These are phyloP conservation scores for Calvadosia cruxmelitensis DNA, from an alignment of 30 jellyfish, hydroid and myxozoan species.

Conservation along the genomic window DNA sequence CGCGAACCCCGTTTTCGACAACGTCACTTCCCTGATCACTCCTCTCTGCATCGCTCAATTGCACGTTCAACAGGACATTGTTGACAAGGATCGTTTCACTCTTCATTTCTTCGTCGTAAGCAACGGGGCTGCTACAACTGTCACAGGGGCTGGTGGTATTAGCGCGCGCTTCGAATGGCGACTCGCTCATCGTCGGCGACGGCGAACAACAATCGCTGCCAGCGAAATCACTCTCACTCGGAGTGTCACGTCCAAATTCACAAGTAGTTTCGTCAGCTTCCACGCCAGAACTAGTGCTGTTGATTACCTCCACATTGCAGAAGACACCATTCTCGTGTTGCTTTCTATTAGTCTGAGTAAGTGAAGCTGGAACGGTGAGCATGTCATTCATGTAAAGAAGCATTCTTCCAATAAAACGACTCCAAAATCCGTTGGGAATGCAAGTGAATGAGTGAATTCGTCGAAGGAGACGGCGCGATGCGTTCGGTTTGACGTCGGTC, in stretches of 20 bases:
- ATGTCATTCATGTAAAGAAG: conserved; percentile 53
- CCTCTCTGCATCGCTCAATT: neutral
- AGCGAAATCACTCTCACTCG: neutral
- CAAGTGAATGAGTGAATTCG: conserved; percentile 68
- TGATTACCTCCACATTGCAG: too few species aligned
- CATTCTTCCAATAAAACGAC: conserved; percentile 72
- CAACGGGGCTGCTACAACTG: neutral
- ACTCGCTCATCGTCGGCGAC: neutral
- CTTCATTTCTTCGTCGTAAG: neutral
- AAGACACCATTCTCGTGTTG: too few species aligned
- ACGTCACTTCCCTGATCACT: neutral
- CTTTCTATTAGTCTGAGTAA: too few species aligned
- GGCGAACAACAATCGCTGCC: neutral
- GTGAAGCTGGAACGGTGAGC: conserved; percentile 26
- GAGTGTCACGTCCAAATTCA: too few species aligned
- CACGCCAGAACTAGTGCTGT: too few species aligned
- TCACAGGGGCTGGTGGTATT: neutral
- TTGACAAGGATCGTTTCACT: neutral
- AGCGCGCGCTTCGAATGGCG: neutral
- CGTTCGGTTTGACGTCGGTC: conserved; percentile 2
- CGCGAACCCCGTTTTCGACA: neutral
- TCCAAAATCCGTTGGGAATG: conserved; percentile 92
- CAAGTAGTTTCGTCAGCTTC: too few species aligned
- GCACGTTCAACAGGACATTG: neutral
- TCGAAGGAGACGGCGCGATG: conserved; percentile 18